Evolutionary conservation across 2,797 vertebrate genomes (phyloP), one percentile per base, ranked within the genome.

Genomic region (Lepus oiostolus): DNA sequence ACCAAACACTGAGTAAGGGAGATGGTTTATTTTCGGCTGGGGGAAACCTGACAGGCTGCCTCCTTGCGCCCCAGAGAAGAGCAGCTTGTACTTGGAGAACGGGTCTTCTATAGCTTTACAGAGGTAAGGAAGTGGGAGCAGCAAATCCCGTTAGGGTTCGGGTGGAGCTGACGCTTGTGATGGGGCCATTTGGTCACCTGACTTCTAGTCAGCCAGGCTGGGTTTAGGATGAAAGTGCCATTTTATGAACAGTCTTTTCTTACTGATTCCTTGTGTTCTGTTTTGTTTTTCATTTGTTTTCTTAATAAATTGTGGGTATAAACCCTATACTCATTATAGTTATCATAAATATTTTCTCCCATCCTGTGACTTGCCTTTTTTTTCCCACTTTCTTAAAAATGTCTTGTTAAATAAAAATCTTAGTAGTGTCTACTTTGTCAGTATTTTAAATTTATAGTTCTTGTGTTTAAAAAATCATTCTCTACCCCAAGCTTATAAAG

Each of bases 381-480:
- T 86, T 58, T 21, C 0, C 54, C 14, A 86, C 30, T 79, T 8
- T 87, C 22, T 38, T 86, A 35, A 47, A 79, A 24, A 74, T 74
- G 4, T 90, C 32, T 82, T 79, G 28, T 80, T 75, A 71, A 93
- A 58, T 84, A 87, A 50, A 92, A 82, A 74, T 60, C 17, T 75
- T 67, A 93, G 77, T 24, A 76, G 77, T 72, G 19, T 79, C 47
- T 38, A 68, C 2, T 74, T 93, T 92, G 70, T 76, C 42, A 70
- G 0, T 87, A 72, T 90, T 94, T 92, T 94, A 77, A 22, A n/a
- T 88, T 86, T 62, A 16, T 83, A 68, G 7, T 42, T 42, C 42
- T 63, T 74, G 11, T 35, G 10, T 14, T 81, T 76, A 94, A 76
- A 32, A 76, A 71, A 81, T 82, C 22, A 82, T 74, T 86, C 28